Percentiles rank a stretch among this genome's conserved stretches.
phyloP scores from a whole-genome alignment of 1,140 invertebrate species.

The Listronotus bonariensis region DNA sequence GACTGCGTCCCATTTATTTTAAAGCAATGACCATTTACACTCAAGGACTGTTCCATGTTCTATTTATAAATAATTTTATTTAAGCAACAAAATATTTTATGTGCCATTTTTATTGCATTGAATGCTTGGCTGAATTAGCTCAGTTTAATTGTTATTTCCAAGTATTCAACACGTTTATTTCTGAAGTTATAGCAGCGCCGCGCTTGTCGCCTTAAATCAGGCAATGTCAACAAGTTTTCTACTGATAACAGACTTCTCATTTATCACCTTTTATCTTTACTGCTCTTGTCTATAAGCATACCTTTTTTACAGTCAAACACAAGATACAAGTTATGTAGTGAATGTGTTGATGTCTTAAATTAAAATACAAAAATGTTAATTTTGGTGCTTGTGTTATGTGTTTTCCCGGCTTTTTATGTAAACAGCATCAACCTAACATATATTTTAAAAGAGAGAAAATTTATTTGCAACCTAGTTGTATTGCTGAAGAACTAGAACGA shows the following conservation, averaged over 20 bases:
- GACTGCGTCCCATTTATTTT: too few relatives aligned
- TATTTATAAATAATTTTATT: too few relatives aligned
- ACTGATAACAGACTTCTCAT: constrained; percentile 6
- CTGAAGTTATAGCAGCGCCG: too few relatives aligned
- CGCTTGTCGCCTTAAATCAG: too few relatives aligned
- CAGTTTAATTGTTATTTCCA: too few relatives aligned
- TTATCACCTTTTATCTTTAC: constrained; percentile 5
- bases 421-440: constrained; percentile 42
- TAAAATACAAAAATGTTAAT: background rate
- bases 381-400: background rate
- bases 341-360: background rate
- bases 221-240: background rate
- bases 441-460: constrained; percentile 39
- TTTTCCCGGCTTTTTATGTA: background rate
- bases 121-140: too few relatives aligned
- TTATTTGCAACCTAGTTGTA: constrained; percentile 40
- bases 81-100: too few relatives aligned
- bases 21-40: too few relatives aligned
- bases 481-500: constrained; percentile 43
- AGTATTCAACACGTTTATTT: too few relatives aligned
- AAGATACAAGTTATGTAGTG: background rate
- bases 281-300: background rate
- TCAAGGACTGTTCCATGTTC: too few relatives aligned
- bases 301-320: background rate
- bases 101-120: too few relatives aligned